Conservation (phyloP, 1,140 invertebrate species). For the Aleiodes sp. region DNA sequence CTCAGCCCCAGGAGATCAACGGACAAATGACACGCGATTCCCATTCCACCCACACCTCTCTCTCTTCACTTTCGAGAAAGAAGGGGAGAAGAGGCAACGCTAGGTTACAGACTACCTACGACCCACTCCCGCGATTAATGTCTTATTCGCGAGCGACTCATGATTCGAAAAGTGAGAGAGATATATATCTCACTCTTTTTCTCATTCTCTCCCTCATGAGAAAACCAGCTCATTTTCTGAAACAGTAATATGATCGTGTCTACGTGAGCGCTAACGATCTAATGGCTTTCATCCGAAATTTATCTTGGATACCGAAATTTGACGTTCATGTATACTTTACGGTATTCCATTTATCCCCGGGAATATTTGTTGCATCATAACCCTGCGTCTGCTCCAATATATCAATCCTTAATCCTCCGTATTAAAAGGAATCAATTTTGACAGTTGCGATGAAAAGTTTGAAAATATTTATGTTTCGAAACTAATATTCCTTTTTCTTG, state of each 20-base stretch:
- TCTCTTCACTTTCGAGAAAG: background rate
- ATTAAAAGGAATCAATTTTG: too few species aligned
- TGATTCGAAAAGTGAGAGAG: conserved; percentile 13
- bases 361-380: background rate
- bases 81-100: conserved; percentile 32
- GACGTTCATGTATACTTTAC: conserved; percentile 8
- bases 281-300: background rate
- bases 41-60: conserved; percentile 36
- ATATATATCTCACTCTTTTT: background rate
- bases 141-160: conserved; percentile 52
- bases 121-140: conserved; percentile 56
- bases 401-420: too few species aligned
- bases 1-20: conserved; percentile 64
- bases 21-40: conserved; percentile 66
- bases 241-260: conserved; percentile 16
- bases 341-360: background rate
- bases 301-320: background rate
- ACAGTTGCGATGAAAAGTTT: too few species aligned
- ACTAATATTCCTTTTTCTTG: too few species aligned
- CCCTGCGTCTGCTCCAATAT: too few species aligned
- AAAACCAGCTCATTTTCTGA: background rate
- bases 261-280: conserved; percentile 22
- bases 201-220: background rate
- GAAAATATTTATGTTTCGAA: too few species aligned
- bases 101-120: conserved; percentile 58